Evolutionary conservation across 2,888 invertebrate genomes (phyloP), one percentile per base, ranked within the genome.

Genomic region (Phengaris alcon): DNA sequence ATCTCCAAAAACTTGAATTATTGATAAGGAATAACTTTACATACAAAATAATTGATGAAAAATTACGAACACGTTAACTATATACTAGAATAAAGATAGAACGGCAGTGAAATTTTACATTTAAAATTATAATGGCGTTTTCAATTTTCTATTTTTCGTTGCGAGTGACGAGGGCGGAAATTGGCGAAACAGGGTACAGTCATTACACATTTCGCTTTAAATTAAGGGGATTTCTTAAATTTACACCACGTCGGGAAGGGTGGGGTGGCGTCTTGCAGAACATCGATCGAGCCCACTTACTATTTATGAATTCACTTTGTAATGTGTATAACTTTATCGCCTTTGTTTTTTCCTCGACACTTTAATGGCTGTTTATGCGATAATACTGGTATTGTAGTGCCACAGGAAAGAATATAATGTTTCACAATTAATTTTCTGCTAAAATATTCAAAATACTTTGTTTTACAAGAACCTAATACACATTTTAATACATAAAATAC

Each of bases 151-250:
- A 86, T 88, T 88, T 90, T 89, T 89, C 88, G 85, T 88, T 86
- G 85, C 85, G 85, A 86, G 87, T 81, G 84, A 84, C 84, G 87
- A 84, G 88, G 90, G 89, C 88, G 92, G 90, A 90, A 92, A 92
- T 93, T 90, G 91, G 90, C 90, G 89, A 86, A 88, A 88, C 90
- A 83, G 86, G 87, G 87, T 84, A 82, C 84, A 85, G 88, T 90
- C 87, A 90, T 91, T 91, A 91, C 88, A 90, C 88, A 88, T 91
- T 90, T 88, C 90, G 86, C 86, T 91, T 92, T 90, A 91, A 93
- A 92, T 91, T 91, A 90, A 87, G 90, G 93, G 90, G 89, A 89
- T 91, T 93, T 91, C 91, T 93, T 91, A 88, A 91, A 92, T 91
- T 93, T 91, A 90, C 90, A 87, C 82, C 82, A 83, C 83, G 85